Base-by-base conservation (phyloP, 1,140 invertebrate species). In the Zaprionus lachaisei region DNA sequence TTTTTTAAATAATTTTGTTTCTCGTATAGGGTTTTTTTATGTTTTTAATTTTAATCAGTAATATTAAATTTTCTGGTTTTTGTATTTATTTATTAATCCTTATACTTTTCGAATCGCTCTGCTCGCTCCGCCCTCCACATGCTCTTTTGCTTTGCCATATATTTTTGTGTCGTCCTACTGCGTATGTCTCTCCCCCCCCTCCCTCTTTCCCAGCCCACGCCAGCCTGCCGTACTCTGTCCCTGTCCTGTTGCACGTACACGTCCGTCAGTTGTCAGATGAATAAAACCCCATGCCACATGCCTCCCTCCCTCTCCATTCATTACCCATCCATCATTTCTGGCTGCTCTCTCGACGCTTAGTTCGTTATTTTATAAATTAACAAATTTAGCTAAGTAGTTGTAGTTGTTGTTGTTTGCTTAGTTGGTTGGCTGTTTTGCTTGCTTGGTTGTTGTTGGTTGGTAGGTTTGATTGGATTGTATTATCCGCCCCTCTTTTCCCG, bases 301-400 rank as follows among this genome's bases (percentile, higher is more conserved):
- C 22, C 54, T 57, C 65, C 22, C 49, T 78, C 61, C 72, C 64
- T 73, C 67, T 65, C 68, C 64, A 7, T 34, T 11, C 31, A 11
- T 34, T 61, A 58, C 57, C 66, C 66, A 83, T 89, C 80, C 77
- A 89, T 87, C 83, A 87, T 64, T 70, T 67, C 63, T 28, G 61
- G 61, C 67, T 61, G 47, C 54, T 64, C 65, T 81, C 79, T 77
- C 83, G 80, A 72, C 67, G 80, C 83, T 89, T 89, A 90, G 85
- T 89, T 89, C 78, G 84, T 90, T 89, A 84, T 85, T 82, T 90
- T 85, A 91, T 85, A 90, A 91, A 91, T 90, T 90, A 90, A 90
- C 85, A 90, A 90, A 90, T 90, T 90, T 90, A 85, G 86, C 85
- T 90, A 90, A 90, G 82, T 89, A 89, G 85, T 89, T 85, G 85